Base-by-base conservation (phyloP, 1,140 invertebrate species). In the Anastatus disparis region DNA sequence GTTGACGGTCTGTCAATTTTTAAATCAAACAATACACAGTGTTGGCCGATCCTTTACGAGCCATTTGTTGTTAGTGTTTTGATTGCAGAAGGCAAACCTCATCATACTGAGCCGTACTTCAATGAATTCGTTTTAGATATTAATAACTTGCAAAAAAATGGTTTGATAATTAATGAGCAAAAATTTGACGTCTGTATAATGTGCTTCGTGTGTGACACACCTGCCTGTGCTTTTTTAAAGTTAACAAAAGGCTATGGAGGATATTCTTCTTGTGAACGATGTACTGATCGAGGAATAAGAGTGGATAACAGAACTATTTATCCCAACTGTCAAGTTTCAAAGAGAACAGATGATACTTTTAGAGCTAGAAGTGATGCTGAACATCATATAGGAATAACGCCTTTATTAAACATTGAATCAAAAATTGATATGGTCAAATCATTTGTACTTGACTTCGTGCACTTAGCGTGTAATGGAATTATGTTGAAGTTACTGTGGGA, bases 141-240 rank as follows among this genome's bases (percentile, higher is more conserved):
- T 3, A 70, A 72, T 50, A 17, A 46, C 2, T 53, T 72, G 29
- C 8, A 12, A 12, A 3, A 44, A 44, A 40, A 24, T 48, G 61
- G 61, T 52, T 35, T 67, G 17, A 4, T 1, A 15, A 71, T 71
- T 52, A 31, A 55, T 48, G 27, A 29, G 42, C 50, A 61, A 24
- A 7, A 48, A 22, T 67, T 70, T 29, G 7, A 55, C 48, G 29
- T 74, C n/a, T 38, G 2, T 3, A 55, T 75, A 26, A 67, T 69
- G 55, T 62, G 50, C 63, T 73, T 73, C 46, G 65, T 69, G 20
- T 75, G 74, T 63, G 72, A 76, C 52, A 65, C 31, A 20, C 67
- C 65, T 38, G 72, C 72, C 3, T 56, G 75, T 50, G 40, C 69
- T 22, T 58, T 70, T 22, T 26, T 73, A 12, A 76, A 75, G 66